A percentile compares a stretch with the other conserved stretches of the same genome.
Evolutionary conservation across 2,113 vertebrate species (phyloP).

Genomic region (Ceyx cyanopectus): DNA sequence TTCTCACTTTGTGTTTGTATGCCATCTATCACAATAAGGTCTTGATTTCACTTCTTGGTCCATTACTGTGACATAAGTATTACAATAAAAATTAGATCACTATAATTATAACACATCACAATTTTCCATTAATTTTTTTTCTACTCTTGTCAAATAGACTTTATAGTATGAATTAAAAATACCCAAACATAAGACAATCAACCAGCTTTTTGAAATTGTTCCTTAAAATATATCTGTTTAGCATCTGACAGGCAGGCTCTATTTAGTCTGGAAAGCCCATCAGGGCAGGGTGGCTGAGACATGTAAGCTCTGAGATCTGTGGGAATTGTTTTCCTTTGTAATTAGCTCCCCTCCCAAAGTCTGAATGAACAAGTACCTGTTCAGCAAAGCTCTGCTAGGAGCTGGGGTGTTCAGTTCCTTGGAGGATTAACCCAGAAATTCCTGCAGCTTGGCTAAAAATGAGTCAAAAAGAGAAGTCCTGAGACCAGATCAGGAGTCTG

Average conservation of each 20-base stretch:
- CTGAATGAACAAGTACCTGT: background rate
- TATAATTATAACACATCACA: background rate
- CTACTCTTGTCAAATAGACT: background rate
- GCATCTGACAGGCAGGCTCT: background rate
- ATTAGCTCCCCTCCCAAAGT: background rate
- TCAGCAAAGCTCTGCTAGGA: background rate
- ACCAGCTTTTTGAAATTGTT: background rate
- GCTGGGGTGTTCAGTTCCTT: background rate
- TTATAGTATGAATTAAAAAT: background rate
- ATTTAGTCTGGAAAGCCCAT: background rate
- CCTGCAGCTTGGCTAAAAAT: background rate
- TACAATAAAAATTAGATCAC: background rate
- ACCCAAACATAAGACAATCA: background rate
- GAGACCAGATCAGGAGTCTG: background rate
- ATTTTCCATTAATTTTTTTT: background rate
- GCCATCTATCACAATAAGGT: background rate
- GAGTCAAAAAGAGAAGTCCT: background rate
- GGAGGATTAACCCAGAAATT: background rate
- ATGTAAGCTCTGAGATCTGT: background rate
- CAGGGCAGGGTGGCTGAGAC: background rate
- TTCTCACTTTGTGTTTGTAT: background rate
- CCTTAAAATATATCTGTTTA: background rate
- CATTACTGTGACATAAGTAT: background rate
- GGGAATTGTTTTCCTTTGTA: background rate
- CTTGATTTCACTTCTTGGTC: background rate